Conservation (phyloP, 1,140 invertebrate species). For the Odontomachus brunneus region DNA sequence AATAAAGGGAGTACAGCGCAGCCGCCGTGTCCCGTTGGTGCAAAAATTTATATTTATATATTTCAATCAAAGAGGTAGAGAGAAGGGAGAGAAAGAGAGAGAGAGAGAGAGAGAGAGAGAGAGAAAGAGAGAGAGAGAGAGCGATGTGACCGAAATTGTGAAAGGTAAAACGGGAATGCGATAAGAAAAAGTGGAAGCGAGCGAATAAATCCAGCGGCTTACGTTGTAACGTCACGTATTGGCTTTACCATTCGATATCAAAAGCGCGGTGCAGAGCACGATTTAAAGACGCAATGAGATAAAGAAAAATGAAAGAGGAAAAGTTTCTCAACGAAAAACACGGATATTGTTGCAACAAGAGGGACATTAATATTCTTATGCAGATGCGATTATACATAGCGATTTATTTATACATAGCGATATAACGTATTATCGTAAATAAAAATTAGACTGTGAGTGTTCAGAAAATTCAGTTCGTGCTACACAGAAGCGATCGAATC, state of each 20-base stretch:
- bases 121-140: not conserved
- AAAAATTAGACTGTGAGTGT: not conserved
- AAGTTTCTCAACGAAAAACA: too few relatives aligned
- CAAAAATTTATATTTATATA: conserved; percentile 55
- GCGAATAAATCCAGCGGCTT: not conserved
- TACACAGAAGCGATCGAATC: not conserved
- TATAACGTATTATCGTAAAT: not conserved
- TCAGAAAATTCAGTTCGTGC: not conserved
- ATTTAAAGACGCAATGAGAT: not conserved
- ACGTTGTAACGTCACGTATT: conserved; percentile 6
- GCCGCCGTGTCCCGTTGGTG: conserved; percentile 59
- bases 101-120: not conserved
- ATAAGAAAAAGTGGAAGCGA: not conserved
- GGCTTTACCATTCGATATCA: not conserved
- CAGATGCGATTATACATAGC: too few relatives aligned
- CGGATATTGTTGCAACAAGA: too few relatives aligned
- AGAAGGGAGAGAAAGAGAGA: not conserved
- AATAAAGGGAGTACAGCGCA: conserved; percentile 65
- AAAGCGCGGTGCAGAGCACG: too few relatives aligned
- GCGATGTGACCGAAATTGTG: not conserved
- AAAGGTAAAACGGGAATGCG: not conserved
- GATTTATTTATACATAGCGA: too few relatives aligned
- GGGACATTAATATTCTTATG: too few relatives aligned
- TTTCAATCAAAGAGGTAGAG: conserved; percentile 50
- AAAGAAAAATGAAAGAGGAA: not conserved